A percentile compares a stretch with the other conserved stretches of the same genome.
Conservation (phyloP, 2,888 invertebrate species). For the Thymelicus acteon region DNA sequence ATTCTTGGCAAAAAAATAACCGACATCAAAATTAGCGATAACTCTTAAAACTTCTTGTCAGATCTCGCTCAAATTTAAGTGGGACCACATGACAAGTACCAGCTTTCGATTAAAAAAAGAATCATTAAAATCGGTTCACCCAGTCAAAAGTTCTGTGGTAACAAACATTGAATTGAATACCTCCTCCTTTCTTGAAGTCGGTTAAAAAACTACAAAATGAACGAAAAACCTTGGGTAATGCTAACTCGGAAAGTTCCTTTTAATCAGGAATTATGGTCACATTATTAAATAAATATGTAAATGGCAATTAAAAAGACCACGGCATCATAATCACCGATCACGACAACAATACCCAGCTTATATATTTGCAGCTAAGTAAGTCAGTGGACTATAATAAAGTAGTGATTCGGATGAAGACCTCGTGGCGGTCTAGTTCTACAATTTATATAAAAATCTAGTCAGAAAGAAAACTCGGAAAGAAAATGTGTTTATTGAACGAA, state of each 20-base stretch:
- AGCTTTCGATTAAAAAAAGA: too few species aligned
- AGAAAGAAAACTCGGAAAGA: background rate
- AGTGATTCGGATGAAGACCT: background rate
- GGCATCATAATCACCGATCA: background rate
- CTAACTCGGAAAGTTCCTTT: background rate
- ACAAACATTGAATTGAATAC: too few species aligned
- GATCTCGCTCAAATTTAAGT: too few species aligned
- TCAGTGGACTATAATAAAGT: background rate
- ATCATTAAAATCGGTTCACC: too few species aligned
- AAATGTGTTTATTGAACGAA: slow-evolving; percentile 20
- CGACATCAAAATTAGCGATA: too few species aligned
- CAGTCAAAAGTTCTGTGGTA: too few species aligned
- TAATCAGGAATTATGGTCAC: slow-evolving; percentile 10
- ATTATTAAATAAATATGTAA: slow-evolving; percentile 17
- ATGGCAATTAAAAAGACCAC: slow-evolving; percentile 5
- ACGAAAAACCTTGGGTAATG: background rate
- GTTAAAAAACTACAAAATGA: background rate
- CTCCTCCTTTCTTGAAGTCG: too few species aligned
- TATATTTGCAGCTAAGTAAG: slow-evolving; percentile 5
- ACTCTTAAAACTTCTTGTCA: too few species aligned
- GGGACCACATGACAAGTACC: too few species aligned
- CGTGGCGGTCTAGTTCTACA: background rate
- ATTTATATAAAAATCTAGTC: background rate
- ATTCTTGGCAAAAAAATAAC: too few species aligned
- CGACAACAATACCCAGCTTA: slow-evolving; percentile 7